Evolutionary conservation across 2,113 vertebrate species (phyloP).

Genomic region (Trichechus manatus): DNA sequence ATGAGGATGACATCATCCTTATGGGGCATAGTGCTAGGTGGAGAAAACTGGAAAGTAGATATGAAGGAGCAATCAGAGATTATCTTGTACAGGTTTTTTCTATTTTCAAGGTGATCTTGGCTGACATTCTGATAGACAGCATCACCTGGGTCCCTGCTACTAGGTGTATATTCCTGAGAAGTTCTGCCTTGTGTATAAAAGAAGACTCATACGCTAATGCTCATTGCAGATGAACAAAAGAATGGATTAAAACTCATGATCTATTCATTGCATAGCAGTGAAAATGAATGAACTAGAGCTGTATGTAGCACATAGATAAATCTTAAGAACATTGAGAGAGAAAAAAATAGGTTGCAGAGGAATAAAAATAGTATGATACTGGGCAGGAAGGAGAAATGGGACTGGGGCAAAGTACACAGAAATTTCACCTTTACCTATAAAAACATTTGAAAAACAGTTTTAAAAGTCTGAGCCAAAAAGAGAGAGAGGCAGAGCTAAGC

Average conservation of each 20-base stretch:
- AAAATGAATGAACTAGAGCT: not conserved
- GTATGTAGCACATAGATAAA: not conserved
- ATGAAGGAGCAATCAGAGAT: constrained; percentile 6
- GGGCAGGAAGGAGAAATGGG: not conserved
- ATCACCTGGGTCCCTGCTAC: not conserved
- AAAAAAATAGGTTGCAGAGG: not conserved
- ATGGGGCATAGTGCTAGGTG: not conserved
- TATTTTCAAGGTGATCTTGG: constrained; percentile 31
- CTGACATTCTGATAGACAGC: not conserved
- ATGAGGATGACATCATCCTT: not conserved
- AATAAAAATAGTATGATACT: not conserved
- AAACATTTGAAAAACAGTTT: not conserved
- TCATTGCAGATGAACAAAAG: constrained; percentile 3
- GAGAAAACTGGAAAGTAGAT: not conserved
- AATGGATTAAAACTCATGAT: not conserved
- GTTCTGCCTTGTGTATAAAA: not conserved
- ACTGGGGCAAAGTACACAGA: not conserved
- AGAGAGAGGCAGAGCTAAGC: not conserved
- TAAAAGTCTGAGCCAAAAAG: constrained; percentile 12
- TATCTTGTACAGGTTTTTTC: not conserved
- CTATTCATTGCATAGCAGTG: not conserved
- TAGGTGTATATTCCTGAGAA: not conserved
- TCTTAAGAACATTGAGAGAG: not conserved
- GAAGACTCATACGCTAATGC: not conserved
- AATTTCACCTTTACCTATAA: not conserved